Evolutionary conservation across 2,797 vertebrate genomes (phyloP).

Genomic region (Poecilia picta): DNA sequence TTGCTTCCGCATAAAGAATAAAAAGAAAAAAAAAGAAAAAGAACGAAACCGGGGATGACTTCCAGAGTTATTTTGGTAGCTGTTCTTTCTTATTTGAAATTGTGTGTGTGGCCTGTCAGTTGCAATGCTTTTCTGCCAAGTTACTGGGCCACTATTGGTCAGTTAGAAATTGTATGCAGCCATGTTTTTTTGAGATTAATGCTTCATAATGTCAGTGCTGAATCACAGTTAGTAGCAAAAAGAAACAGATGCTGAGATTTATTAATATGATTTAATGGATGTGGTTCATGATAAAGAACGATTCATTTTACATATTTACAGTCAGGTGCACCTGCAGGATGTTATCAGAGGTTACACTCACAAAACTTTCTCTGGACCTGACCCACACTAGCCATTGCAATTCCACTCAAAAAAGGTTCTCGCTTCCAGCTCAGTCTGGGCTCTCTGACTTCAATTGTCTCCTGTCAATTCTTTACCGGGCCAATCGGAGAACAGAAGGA

Average conservation of each 20-base stretch:
- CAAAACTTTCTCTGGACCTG: too few relatives aligned
- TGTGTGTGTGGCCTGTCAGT: slow-evolving; percentile 44
- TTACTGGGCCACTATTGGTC: background rate
- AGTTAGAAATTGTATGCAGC: background rate
- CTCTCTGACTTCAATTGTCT: too few relatives aligned
- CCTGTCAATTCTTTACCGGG: too few relatives aligned
- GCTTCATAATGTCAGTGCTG: background rate
- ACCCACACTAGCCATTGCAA: too few relatives aligned
- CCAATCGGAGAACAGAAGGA: too few relatives aligned
- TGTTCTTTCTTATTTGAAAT: slow-evolving; percentile 60
- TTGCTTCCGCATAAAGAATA: slow-evolving; percentile 66
- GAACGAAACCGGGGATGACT: slow-evolving; percentile 57
- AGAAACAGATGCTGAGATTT: background rate
- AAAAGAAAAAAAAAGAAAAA: background rate
- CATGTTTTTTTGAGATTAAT: background rate
- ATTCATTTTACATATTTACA: background rate
- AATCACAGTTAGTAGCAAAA: background rate
- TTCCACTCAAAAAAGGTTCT: too few relatives aligned
- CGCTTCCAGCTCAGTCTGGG: too few relatives aligned
- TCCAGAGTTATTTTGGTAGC: slow-evolving; percentile 73
- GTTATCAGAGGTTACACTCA: too few relatives aligned
- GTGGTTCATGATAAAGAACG: background rate
- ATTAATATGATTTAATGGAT: background rate
- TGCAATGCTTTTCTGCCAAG: slow-evolving; percentile 5
- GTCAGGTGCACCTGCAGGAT: too few relatives aligned